Evolutionary conservation across 2,888 invertebrate genomes (phyloP), one percentile per base, ranked within the genome.

Genomic region (Eremobia ochroleuca): DNA sequence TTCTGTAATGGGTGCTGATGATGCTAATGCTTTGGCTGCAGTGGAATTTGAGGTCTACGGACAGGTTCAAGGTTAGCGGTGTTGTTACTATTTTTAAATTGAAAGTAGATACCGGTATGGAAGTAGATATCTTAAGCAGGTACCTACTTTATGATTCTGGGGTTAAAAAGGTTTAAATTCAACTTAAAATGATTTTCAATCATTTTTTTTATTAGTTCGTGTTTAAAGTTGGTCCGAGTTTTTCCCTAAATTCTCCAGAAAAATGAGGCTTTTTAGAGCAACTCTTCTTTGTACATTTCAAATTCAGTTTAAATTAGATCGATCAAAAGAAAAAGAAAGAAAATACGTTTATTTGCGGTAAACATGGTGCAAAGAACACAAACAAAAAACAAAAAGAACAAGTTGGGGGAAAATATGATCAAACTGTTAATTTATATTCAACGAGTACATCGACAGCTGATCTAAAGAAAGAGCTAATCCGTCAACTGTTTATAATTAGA

Each of bases 21-120:
- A 97, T 84, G 95, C 97, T 81, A 97, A 97, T 90, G 97, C 97
- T 76, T 96, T 98, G 87, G 97, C 98, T 64, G 98, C 98, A 59
- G 98, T 98, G 62, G 99, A 99, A 91, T 99, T 99, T 92, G 99
- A 99, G 95, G 98, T 99, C 79, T 99, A 97, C 92, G 99, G 99
- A 76, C 98, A 98, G 95, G 99, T 99, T 58, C 99, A 99, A 98
- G 99, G 99, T 99, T 96, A 31, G 76, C 4, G 18, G 2, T 21
- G 55, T 43, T n/a, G 6, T 21, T 1, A 64, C 15, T 34, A 13
- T 76, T 2, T 28, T 31, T n/a, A 4, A 21, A 18, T 37, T 43
- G n/a, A 49, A 49, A 46, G 25, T 25, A 31, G 0, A 28, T n/a
- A n/a, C n/a, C n/a, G n/a, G n/a, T n/a, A n/a, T n/a, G n/a, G n/a